Conservation (phyloP, 2,113 vertebrate species). For the Butorides virescens region DNA sequence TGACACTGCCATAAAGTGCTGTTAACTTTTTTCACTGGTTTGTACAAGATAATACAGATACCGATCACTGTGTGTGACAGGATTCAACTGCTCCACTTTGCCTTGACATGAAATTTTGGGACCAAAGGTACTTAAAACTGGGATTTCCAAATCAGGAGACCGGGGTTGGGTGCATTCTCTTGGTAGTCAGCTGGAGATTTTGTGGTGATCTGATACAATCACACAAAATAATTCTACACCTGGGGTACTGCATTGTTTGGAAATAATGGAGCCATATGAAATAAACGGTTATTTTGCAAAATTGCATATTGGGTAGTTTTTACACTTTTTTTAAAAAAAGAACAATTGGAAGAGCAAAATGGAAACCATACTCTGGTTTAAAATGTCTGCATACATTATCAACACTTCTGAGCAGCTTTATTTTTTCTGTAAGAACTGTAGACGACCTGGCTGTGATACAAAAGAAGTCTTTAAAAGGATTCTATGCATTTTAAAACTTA, state of each 20-base stretch:
- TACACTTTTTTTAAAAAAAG: slow-evolving; percentile 44
- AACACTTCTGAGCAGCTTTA: slow-evolving; percentile 41
- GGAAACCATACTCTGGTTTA: slow-evolving; percentile 25
- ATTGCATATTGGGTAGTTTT: slow-evolving; percentile 60
- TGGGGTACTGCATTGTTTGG: slow-evolving; percentile 34
- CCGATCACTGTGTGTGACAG: slow-evolving; percentile 34
- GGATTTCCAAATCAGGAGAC: slow-evolving; percentile 23
- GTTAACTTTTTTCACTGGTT: slow-evolving; percentile 29
- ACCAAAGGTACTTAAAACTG: slow-evolving; percentile 71
- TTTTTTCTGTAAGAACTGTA: slow-evolving; percentile 52
- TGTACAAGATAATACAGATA: slow-evolving; percentile 3
- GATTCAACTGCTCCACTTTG: slow-evolving; percentile 29
- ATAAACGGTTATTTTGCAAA: slow-evolving; percentile 67
- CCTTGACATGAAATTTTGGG: slow-evolving; percentile 54
- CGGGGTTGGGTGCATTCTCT: neutral
- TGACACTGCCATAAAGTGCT: slow-evolving; percentile 48
- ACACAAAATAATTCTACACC: neutral
- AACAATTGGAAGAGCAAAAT: slow-evolving; percentile 48
- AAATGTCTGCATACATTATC: slow-evolving; percentile 1
- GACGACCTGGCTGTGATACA: slow-evolving; percentile 36
- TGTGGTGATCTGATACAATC: slow-evolving; percentile 4
- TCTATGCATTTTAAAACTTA: slow-evolving; percentile 61
- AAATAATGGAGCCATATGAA: slow-evolving; percentile 62
- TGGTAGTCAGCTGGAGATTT: slow-evolving; percentile 9
- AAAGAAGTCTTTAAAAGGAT: neutral